Base-by-base conservation (phyloP, 2,113 vertebrate species). In the Mobula birostris region DNA sequence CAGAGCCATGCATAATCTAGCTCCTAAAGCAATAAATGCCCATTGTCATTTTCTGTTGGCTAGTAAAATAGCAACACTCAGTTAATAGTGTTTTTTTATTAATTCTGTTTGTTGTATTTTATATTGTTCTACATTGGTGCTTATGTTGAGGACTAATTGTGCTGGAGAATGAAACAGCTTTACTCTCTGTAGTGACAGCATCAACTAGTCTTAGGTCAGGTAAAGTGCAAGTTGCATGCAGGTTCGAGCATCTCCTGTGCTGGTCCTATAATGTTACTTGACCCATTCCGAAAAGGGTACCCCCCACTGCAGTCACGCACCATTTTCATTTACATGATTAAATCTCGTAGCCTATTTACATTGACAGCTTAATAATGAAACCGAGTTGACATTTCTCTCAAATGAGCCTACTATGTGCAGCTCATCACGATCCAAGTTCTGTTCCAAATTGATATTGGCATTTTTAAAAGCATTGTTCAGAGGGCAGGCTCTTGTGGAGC, bases 261-360 rank as follows among this genome's bases (percentile, higher is more conserved):
- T 93, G 68, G 91, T 93, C 91, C 91, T 93, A 93, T 93, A 74
- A 93, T 93, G 70, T 74, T 93, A 74, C 91, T 93, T 93, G 91
- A 93, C 91, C 91, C 91, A 93, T 72, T 56, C 90, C 36, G 36
- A 56, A 56, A 93, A 93, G 91, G 91, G 91, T 93, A 56, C 91
- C 36, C 91, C 91, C 91, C 40, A 40, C 66, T 74, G 91, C 91
- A 93, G 66, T 93, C 36, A 74, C 70, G 36, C 36, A 74, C 36
- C 91, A 93, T 76, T 93, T 74, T 93, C 91, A 93, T 93, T 93
- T 93, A 93, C 91, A 93, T 93, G 91, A 93, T 93, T 74, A 93
- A 93, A 36, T 93, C 91, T 93, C 91, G 40, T 93, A 74, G 68
- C 91, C 70, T 72, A 56, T 93, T 93, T 93, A 93, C 91, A 93